Base-by-base conservation (phyloP, 2,797 vertebrate genomes). In the Varecia variegata region DNA sequence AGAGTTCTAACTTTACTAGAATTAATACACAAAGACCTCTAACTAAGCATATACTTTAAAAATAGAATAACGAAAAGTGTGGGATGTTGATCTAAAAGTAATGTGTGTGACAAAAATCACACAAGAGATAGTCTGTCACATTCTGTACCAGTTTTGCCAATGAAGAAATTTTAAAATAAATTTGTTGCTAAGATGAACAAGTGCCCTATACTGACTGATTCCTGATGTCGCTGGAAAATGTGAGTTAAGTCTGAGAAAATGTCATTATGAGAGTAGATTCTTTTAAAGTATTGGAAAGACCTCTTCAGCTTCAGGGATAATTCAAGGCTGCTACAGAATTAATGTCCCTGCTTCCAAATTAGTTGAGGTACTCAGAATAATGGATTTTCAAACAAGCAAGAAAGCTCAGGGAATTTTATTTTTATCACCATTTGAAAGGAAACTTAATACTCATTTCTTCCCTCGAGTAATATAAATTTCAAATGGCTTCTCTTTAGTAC, bases 351-450 rank as follows among this genome's bases (percentile, higher is more conserved):
- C 17, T 82, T 91, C 18, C 15, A 79, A 73, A 89, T 93, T 92
- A 86, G 52, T 76, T 38, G 52, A 90, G 67, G 74, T 82, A 74
- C 45, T 92, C 73, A 68, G 35, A 79, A 92, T 74, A 83, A 93
- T 43, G 30, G 27, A 50, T 93, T 91, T 90, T 91, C 60, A 93
- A 85, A 80, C 11, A 90, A 88, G 82, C 32, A 58, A 92, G 50
- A 79, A 92, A 79, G 5, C 67, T 94, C 62, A 93, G 80, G 62
- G 17, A 88, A 92, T 76, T 96, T 50, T 81, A 92, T 80, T 92
- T 96, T 89, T 92, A 87, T 84, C 80, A 87, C 25, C 15, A 56
- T 77, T 91, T 89, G 47, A 62, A 95, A 96, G 77, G 54, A 96
- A 93, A 87, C 25, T 50, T 74, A 90, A 90, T 71, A 52, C 17